A percentile compares a stretch with the other conserved stretches of the same genome.
Conservation (phyloP, 2,797 vertebrate genomes). For the Urophycis tenuis region DNA sequence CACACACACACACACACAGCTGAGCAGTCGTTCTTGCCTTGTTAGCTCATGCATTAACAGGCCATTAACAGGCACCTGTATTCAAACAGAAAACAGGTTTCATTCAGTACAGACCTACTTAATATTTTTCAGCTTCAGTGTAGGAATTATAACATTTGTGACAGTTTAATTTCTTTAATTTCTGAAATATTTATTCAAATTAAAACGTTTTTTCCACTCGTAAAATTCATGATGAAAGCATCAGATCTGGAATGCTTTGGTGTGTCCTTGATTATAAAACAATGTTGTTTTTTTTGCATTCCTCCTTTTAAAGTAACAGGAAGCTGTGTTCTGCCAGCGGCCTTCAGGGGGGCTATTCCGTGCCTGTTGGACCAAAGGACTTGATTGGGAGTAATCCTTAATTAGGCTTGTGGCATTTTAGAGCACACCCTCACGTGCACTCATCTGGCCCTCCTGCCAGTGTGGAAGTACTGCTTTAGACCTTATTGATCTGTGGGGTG, state of each 20-base stretch:
- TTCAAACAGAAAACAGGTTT: background rate
- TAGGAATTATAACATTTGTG: background rate
- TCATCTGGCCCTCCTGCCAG: slow-evolving; percentile 45
- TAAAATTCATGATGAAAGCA: background rate
- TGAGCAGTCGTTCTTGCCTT: background rate
- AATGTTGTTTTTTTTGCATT: slow-evolving; percentile 21
- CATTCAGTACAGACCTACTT: background rate
- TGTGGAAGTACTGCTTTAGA: slow-evolving; percentile 45
- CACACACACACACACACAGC: no score
- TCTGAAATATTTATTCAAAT: background rate
- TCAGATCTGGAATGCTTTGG: background rate
- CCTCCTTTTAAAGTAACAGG: slow-evolving; percentile 35
- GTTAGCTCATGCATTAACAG: no score
- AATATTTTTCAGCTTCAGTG: background rate
- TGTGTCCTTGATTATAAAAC: background rate
- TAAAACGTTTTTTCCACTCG: no score
- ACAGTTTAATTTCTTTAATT: background rate
- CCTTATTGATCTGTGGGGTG: slow-evolving; percentile 52
- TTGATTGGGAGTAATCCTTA: slow-evolving; percentile 63
- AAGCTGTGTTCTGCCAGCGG: slow-evolving; percentile 45
- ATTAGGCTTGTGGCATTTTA: slow-evolving; percentile 61
- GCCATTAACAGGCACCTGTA: background rate
- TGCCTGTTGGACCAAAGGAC: slow-evolving; percentile 52
- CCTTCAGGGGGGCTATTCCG: slow-evolving; percentile 6
- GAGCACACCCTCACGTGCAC: slow-evolving; percentile 45